Percentiles rank a stretch among this genome's conserved stretches.
These are phyloP conservation scores for Himalopsyche kuldschensis DNA, from an alignment of 2,888 invertebrate species.

Conservation along the genomic window DNA sequence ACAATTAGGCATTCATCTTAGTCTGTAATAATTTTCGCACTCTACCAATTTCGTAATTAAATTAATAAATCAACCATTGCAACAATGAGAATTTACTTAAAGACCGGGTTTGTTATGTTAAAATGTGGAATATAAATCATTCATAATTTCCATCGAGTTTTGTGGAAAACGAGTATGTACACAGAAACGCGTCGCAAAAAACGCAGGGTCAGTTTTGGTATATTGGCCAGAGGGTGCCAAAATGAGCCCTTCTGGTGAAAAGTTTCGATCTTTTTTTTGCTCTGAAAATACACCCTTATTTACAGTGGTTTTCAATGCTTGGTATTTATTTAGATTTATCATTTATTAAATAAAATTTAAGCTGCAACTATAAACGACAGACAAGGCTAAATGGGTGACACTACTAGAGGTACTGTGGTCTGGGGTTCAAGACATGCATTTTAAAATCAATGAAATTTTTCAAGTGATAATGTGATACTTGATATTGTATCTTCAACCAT, in stretches of 20 bases:
- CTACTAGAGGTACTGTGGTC: no score
- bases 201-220: background rate
- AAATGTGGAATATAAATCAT: background rate
- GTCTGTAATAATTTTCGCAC: background rate
- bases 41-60: background rate
- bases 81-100: background rate
- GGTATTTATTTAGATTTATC: background rate
- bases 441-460: no score
- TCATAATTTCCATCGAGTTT: background rate
- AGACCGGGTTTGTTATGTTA: background rate
- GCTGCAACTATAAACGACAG: no score
- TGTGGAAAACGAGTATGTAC: background rate
- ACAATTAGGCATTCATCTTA: no score
- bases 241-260: background rate
- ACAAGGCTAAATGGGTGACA: no score
- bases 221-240: background rate
- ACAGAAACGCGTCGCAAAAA: background rate
- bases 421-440: no score
- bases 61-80: background rate
- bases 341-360: no score
- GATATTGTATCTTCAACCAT: no score
- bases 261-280: background rate
- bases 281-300: background rate
- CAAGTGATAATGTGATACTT: no score
- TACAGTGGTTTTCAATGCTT: background rate